Percentiles rank a stretch among this genome's conserved stretches.
Conservation (phyloP, 2,113 vertebrate genomes). For the Isurus oxyrinchus region DNA sequence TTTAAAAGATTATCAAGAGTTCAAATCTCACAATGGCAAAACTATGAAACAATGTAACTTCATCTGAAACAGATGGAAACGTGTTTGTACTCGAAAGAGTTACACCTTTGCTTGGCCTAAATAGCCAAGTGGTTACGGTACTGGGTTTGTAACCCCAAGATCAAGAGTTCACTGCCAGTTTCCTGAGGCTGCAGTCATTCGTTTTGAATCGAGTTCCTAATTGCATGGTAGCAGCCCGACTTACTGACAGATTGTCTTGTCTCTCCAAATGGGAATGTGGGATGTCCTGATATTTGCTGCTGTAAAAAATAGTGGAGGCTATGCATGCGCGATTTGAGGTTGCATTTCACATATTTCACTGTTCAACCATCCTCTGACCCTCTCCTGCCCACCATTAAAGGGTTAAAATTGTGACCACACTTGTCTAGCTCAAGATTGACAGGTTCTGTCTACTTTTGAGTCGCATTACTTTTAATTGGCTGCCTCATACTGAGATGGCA, state of each 20-base stretch:
- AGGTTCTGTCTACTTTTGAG: background rate
- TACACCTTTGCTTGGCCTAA: too few relatives aligned
- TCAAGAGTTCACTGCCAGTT: background rate
- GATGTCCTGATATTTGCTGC: background rate
- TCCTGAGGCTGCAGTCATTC: background rate
- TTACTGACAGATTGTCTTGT: background rate
- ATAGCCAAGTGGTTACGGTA: too few relatives aligned
- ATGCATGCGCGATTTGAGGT: background rate
- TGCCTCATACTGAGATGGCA: background rate
- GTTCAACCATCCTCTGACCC: background rate
- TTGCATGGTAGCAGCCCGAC: background rate
- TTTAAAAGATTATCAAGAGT: too few relatives aligned
- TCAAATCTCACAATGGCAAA: too few relatives aligned
- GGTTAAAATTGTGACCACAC: background rate
- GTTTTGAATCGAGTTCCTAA: background rate
- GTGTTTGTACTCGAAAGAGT: too few relatives aligned
- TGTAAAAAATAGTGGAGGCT: background rate
- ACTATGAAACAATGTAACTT: too few relatives aligned
- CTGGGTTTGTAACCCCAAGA: too few relatives aligned
- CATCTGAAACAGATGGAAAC: too few relatives aligned
- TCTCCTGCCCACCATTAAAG: background rate
- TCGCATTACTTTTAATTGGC: conserved; percentile 3
- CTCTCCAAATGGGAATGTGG: background rate
- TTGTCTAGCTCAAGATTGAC: background rate
- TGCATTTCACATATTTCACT: background rate